A percentile compares a stretch with the other conserved stretches of the same genome.
Evolutionary conservation across 2,888 invertebrate genomes (phyloP).

Genomic region (Tiphia femorata): DNA sequence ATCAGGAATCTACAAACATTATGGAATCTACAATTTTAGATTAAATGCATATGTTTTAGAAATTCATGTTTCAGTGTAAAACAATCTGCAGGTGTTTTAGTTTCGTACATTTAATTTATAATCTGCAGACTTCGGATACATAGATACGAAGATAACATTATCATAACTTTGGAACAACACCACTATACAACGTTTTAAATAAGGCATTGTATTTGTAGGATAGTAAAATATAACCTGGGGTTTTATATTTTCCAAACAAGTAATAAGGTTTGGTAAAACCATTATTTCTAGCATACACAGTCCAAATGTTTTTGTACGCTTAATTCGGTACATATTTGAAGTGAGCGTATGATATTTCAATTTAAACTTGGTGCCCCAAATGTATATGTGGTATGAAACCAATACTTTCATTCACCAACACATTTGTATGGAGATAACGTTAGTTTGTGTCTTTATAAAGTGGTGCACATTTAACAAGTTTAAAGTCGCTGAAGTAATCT

Average conservation of each 20-base stretch:
- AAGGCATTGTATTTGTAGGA: conserved; percentile 62
- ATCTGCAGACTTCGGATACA: conserved; percentile 16
- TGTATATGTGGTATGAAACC: conserved; percentile 19
- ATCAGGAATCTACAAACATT: conserved; percentile 22
- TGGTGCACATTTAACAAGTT: too few relatives aligned
- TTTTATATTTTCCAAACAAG: conserved; percentile 61
- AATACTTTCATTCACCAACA: neutral
- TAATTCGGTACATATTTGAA: neutral
- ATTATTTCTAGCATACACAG: conserved; percentile 42
- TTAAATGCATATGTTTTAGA: conserved; percentile 51
- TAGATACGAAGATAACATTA: conserved; percentile 30
- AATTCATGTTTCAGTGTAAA: conserved; percentile 59
- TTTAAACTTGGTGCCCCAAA: neutral
- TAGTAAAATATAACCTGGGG: conserved; percentile 59
- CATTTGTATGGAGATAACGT: conserved; percentile 12
- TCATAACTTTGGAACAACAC: conserved; percentile 36
- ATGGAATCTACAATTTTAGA: conserved; percentile 41
- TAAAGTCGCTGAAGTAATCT: too few relatives aligned
- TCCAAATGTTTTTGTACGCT: conserved; percentile 26
- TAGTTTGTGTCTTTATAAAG: conserved; percentile 25
- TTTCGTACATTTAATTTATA: conserved; percentile 58
- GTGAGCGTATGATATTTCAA: too few relatives aligned
- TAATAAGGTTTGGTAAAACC: conserved; percentile 35
- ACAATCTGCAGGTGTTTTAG: conserved; percentile 56
- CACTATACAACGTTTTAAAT: conserved; percentile 45